Conservation (phyloP, 2,113 vertebrate species). For the Marmota flaviventris region DNA sequence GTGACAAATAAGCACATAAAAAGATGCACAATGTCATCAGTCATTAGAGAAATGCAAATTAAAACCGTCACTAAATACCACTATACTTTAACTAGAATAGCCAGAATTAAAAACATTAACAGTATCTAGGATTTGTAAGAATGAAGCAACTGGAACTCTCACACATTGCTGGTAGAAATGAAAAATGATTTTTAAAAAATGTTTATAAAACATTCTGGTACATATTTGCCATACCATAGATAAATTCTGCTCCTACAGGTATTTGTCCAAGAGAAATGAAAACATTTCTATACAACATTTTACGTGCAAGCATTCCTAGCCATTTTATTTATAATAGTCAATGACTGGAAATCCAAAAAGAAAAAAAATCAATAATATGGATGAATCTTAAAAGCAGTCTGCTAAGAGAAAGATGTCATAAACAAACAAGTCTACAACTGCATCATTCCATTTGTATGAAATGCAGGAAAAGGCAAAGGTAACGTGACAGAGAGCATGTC, state of each 20-base stretch:
- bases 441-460: not conserved
- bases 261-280: slow-evolving; percentile 26
- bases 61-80: not conserved
- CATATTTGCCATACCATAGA: not conserved
- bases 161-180: not conserved
- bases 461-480: not conserved
- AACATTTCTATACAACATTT: not conserved
- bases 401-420: not conserved
- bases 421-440: not conserved
- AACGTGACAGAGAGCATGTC: not conserved
- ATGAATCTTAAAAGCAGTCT: not conserved
- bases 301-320: not conserved
- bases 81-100: not conserved
- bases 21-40: not conserved
- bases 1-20: not conserved
- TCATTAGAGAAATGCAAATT: not conserved
- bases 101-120: not conserved
- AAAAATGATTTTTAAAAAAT: not conserved
- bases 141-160: not conserved
- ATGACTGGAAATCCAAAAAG: not conserved
- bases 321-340: not conserved
- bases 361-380: not conserved
- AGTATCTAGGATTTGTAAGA: not conserved
- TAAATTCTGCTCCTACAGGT: not conserved
- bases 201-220: not conserved